Conservation (phyloP, 1,140 invertebrate genomes). For the Prorops nasuta region DNA sequence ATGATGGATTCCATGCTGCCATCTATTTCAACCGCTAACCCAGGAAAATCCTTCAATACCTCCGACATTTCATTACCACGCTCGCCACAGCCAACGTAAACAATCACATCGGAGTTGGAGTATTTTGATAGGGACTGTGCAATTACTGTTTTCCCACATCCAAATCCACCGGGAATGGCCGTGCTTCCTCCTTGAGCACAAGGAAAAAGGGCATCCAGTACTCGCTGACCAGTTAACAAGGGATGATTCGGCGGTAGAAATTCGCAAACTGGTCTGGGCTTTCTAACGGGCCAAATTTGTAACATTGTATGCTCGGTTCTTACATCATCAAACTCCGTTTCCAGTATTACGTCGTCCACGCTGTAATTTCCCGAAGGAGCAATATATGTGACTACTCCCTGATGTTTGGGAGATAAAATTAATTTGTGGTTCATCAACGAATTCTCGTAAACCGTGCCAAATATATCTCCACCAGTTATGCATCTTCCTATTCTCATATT, state of each 20-base stretch:
- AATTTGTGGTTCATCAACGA: constrained; percentile 74
- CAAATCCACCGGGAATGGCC: constrained; percentile 83
- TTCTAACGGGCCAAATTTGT: constrained; percentile 71
- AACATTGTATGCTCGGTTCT: constrained; percentile 66
- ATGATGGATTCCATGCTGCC: constrained; percentile 76
- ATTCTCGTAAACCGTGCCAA: constrained; percentile 74
- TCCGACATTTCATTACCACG: constrained; percentile 59
- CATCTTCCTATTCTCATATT: constrained; percentile 65
- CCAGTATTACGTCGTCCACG: constrained; percentile 69
- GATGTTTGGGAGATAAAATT: constrained; percentile 67
- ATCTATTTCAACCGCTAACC: constrained; percentile 72
- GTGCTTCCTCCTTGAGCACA: constrained; percentile 80
- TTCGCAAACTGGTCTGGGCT: constrained; percentile 70
- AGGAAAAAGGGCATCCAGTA: constrained; percentile 77
- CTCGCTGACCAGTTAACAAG: constrained; percentile 75
- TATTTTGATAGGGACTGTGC: constrained; percentile 80
- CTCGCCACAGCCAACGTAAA: constrained; percentile 83
- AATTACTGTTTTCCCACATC: constrained; percentile 83
- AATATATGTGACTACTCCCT: constrained; percentile 71
- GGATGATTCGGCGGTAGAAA: constrained; percentile 77
- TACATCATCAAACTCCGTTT: constrained; percentile 76
- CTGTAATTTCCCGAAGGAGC: constrained; percentile 72
- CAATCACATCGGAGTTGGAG: constrained; percentile 79
- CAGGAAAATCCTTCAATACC: constrained; percentile 76
- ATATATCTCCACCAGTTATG: constrained; percentile 76